These are phyloP conservation scores for Fukomys damarensis DNA, from an alignment of 2,113 vertebrate genomes.

Conservation along the genomic window DNA sequence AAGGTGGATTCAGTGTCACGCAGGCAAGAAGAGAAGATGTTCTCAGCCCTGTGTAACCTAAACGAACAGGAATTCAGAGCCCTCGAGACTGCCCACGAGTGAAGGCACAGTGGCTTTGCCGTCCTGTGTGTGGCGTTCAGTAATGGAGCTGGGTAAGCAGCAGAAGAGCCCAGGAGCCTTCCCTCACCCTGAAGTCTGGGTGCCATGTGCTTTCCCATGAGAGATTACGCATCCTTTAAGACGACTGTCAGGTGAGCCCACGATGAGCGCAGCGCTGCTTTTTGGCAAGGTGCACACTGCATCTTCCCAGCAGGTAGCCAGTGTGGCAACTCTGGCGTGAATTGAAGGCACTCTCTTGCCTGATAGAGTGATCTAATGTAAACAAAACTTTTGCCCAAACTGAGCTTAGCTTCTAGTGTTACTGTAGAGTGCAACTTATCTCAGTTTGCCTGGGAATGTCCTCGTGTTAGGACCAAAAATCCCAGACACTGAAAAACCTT, in stretches of 20 bases:
- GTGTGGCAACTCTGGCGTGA: neutral
- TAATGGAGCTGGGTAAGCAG: neutral
- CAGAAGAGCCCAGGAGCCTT: neutral
- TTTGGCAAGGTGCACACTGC: neutral
- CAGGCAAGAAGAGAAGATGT: neutral
- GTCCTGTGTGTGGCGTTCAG: neutral
- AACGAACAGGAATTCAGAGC: neutral
- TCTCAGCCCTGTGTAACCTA: neutral
- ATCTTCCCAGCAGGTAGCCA: neutral
- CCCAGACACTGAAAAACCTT: neutral
- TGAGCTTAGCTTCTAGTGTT: neutral
- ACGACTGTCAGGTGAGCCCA: slow-evolving; percentile 7
- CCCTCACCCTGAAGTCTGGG: neutral
- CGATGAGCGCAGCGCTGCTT: neutral
- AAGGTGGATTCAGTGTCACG: neutral
- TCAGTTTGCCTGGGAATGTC: neutral
- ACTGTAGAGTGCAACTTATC: neutral
- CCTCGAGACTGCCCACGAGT: neutral
- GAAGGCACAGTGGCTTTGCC: neutral
- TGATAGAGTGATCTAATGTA: neutral
- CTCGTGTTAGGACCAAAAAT: neutral
- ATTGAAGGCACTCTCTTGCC: neutral
- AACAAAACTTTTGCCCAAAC: neutral
- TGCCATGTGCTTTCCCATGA: neutral
- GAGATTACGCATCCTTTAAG: slow-evolving; percentile 37